Base-by-base conservation (phyloP, 2,113 vertebrate species). In the Stigmatopora argus region DNA sequence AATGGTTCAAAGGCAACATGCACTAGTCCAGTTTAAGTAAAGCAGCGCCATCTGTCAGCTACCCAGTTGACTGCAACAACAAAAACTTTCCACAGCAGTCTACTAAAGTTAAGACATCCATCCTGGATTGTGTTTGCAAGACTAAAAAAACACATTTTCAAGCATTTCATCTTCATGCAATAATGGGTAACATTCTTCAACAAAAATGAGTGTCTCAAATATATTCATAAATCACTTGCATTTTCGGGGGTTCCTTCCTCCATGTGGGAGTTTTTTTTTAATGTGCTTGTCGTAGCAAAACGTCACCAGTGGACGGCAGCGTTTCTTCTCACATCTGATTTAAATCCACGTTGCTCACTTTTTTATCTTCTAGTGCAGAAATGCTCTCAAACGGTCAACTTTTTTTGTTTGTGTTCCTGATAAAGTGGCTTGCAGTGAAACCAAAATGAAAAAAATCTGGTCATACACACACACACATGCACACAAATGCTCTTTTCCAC, bases 1-100 rank as follows among this genome's bases (percentile, higher is more conserved):
- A 31, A 31, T 31, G 26, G 26, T 31, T 31, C 26, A 31, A 31
- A 31, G n/a, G n/a, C 61, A 31, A 31, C 26, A 13, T 31, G 23
- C 5, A 31, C 13, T 7, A 53, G 51, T 4, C 2, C 15, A 84
- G 80, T 41, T 8, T 58, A 72, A 83, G 86, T 78, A 73, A 77
- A 51, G 59, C 56, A 85, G 86, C 74, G 78, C 86, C 85, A 84
- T 83, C 87, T 89, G 85, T 89, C 85, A 83, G 82, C 66, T 17
- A 15, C 19, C 45, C 62, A 13, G 0, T 21, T 71, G 34, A 80
- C 67, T 83, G 71, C 85, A 79, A 56, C 51, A 14, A 7, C 14
- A 58, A 14, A 23, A 10, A n/a, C 6, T n/a, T n/a, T 51, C 18
- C n/a, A 18, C 18, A 9, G 48, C 18, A 51, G 7, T 41, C 4